phyloP scores from a whole-genome alignment of 2,888 invertebrate genomes.

The Cerceris ruficornis region DNA sequence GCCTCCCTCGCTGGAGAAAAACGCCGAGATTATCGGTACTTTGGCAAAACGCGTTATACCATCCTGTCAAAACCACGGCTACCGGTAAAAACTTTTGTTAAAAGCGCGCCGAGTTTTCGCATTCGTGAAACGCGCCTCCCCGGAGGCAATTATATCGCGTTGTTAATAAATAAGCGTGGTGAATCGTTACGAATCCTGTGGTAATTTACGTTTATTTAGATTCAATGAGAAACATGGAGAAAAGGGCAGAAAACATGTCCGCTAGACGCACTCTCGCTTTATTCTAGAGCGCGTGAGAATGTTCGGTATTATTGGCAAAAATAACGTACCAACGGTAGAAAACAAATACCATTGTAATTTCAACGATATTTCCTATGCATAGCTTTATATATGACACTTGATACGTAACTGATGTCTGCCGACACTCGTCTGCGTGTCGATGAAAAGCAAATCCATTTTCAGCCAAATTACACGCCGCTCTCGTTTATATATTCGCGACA shows the following conservation, averaged over 20 bases:
- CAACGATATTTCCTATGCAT: slow-evolving; percentile 32
- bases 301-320: slow-evolving; percentile 36
- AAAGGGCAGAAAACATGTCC: too few species aligned
- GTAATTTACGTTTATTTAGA: too few species aligned
- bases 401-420: slow-evolving; percentile 24
- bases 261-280: not conserved
- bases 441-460: slow-evolving; percentile 64
- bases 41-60: slow-evolving; percentile 25
- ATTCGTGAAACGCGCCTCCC: slow-evolving; percentile 23
- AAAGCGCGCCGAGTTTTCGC: slow-evolving; percentile 22
- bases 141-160: not conserved
- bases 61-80: slow-evolving; percentile 43
- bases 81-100: slow-evolving; percentile 15
- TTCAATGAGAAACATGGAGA: too few species aligned
- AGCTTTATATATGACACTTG: slow-evolving; percentile 44
- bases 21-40: slow-evolving; percentile 40
- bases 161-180: not conserved
- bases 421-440: slow-evolving; percentile 42
- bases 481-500: slow-evolving; percentile 43
- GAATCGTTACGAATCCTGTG: not conserved
- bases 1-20: slow-evolving; percentile 43
- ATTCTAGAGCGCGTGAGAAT: slow-evolving; percentile 11
- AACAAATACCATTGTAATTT: slow-evolving; percentile 55
- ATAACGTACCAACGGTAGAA: slow-evolving; percentile 30
- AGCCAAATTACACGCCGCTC: slow-evolving; percentile 60